A percentile compares a stretch with the other conserved stretches of the same genome.
Evolutionary conservation across 2,113 vertebrate genomes (phyloP).

Genomic region (Elephas maximus): DNA sequence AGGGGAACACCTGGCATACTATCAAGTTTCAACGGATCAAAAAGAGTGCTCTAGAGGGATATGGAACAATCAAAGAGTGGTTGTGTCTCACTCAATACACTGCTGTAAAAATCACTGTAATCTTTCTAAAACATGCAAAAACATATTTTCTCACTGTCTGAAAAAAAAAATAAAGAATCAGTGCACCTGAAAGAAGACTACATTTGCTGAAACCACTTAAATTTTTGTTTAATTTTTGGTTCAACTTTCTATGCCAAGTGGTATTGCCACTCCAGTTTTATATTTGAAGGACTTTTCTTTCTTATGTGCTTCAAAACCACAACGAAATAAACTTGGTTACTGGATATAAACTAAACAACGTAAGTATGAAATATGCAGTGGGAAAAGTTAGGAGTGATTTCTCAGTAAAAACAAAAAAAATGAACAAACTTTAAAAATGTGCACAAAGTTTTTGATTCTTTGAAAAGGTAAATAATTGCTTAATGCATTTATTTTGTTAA

Average conservation of each 20-base stretch:
- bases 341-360: background rate
- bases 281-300: background rate
- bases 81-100: background rate
- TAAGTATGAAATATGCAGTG: background rate
- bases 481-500: background rate
- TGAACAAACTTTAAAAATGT: background rate
- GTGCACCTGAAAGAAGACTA: background rate
- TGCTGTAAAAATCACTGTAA: background rate
- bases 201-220: background rate
- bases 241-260: background rate
- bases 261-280: background rate
- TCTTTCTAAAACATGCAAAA: background rate
- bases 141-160: background rate
- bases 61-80: background rate
- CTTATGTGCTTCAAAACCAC: background rate
- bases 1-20: background rate
- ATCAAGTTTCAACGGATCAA: background rate
- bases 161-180: background rate
- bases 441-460: background rate
- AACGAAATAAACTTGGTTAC: constrained; percentile 21
- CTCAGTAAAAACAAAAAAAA: background rate
- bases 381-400: background rate
- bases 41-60: background rate
- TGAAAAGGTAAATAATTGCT: constrained; percentile 31
- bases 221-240: constrained; percentile 8